Evolutionary conservation across 2,113 vertebrate genomes (phyloP), one percentile per base, ranked within the genome.

Genomic region (Silurus glanis): DNA sequence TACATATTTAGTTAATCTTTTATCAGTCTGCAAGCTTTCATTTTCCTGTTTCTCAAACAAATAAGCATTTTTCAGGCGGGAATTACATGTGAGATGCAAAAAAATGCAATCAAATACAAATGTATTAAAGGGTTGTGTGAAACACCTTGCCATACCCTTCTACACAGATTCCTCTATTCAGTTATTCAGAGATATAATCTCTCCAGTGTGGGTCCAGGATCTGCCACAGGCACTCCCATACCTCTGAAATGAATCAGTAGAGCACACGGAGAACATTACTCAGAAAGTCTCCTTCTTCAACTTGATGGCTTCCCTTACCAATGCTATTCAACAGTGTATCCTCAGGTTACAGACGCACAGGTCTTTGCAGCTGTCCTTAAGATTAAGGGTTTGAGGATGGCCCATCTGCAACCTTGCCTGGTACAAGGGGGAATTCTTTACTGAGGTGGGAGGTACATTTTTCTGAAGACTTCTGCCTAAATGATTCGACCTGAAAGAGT

Each of bases 81-180:
- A 23, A 75, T 75, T 51, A 6, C 19, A 49, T 21, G 19, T 49
- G 45, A 66, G 5, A 61, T 37, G 37, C n/a, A 86, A 75, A 28
- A 79, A 21, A 76, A 85, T 82, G 79, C 66, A 89, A 56, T 83
- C 86, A 59, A 69, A 66, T 88, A 83, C 37, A 82, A 71, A 79
- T 51, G 37, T 87, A 61, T 86, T 51, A 76, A 47, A 75, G 37
- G 16, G n/a, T 28, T 71, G 47, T 56, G 67, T 74, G 62, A 76
- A 81, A 58, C 17, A 67, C 76, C 14, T 58, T 75, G 28, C 13
- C n/a, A n/a, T 37, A 82, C 5, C 21, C 69, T 61, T 83, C 47
- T 21, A 7, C 28, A 59, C 25, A 82, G 28, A 74, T 78, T 83
- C 51, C 14, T 59, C 19, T 16, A 17, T 28, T 79, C 14, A 37